Conservation (phyloP, 2,888 invertebrate species). For the Hemithea aestivaria region DNA sequence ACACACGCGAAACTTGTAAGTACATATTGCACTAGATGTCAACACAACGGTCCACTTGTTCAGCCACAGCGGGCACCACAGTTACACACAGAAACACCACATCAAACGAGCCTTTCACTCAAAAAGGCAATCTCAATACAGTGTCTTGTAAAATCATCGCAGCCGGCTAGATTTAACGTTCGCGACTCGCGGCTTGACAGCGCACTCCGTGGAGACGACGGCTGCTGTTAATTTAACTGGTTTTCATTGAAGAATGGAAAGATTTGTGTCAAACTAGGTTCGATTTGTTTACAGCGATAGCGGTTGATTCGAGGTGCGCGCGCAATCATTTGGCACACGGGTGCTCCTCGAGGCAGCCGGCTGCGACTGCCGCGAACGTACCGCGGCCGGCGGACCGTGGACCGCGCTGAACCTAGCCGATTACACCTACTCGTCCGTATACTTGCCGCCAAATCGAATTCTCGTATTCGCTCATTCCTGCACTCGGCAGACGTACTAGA, state of each 20-base stretch:
- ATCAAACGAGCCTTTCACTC: conserved; percentile 63
- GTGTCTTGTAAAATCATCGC: conserved; percentile 56
- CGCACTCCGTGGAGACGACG: conserved; percentile 15
- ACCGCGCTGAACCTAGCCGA: conserved; percentile 49
- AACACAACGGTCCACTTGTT: conserved; percentile 40
- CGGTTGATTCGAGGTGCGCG: conserved; percentile 30
- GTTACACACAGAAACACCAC: conserved; percentile 49
- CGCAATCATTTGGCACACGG: conserved; percentile 27
- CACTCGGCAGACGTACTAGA: conserved; percentile 26
- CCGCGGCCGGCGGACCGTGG: conserved; percentile 24
- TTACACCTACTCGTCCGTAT: conserved; percentile 42
- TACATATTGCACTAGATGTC: conserved; percentile 36
- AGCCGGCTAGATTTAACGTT: conserved; percentile 50
- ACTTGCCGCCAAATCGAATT: conserved; percentile 49
- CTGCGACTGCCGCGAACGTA: conserved; percentile 41
- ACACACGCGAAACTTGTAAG: conserved; percentile 29
- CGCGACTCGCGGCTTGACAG: conserved; percentile 16
- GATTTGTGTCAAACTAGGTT: conserved; percentile 49
- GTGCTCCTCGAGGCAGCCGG: conserved; percentile 41
- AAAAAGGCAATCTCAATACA: conserved; percentile 53
- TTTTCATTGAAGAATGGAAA: conserved; percentile 52
- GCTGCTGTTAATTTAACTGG: conserved; percentile 24
- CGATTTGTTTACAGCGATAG: conserved; percentile 57
- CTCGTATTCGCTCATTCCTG: conserved; percentile 45
- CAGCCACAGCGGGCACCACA: conserved; percentile 46